phyloP scores from a whole-genome alignment of 1,140 invertebrate genomes.

The Heliconius himera region DNA sequence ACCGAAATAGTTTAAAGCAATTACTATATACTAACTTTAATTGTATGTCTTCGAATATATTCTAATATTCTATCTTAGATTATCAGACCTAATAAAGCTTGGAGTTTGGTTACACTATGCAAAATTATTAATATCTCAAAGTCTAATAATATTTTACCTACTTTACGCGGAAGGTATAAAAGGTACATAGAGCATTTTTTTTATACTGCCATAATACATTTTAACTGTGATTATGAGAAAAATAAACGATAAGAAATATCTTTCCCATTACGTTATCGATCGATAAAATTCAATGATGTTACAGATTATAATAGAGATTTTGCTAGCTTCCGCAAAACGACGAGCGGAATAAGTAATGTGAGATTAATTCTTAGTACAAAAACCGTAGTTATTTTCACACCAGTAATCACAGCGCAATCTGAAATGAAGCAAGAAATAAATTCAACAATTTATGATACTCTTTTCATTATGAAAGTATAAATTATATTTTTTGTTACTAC shows the following conservation, averaged over 20 bases:
- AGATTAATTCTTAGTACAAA: slow-evolving; percentile 3
- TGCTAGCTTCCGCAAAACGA: not conserved
- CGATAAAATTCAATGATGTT: not conserved
- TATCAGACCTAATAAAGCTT: too few relatives aligned
- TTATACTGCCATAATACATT: not conserved
- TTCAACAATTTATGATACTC: slow-evolving; percentile 22
- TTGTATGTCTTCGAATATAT: not conserved
- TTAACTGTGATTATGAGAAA: not conserved
- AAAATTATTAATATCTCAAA: too few relatives aligned
- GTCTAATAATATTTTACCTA: too few relatives aligned
- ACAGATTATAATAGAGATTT: slow-evolving; percentile 7
- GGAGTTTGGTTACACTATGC: too few relatives aligned
- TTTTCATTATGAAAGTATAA: slow-evolving; percentile 4
- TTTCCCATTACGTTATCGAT: slow-evolving; percentile 1
- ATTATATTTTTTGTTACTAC: not conserved
- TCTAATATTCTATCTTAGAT: too few relatives aligned
- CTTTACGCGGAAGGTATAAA: not conserved
- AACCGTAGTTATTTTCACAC: slow-evolving; percentile 9
- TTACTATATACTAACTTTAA: not conserved
- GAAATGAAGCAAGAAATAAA: slow-evolving; percentile 30
- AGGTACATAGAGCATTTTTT: not conserved
- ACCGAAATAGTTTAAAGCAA: not conserved
- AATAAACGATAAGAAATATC: not conserved
- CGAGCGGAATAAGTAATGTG: not conserved
- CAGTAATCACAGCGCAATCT: slow-evolving; percentile 6